Base-by-base conservation (phyloP, 2,113 vertebrate species). In the Sorex araneus region DNA sequence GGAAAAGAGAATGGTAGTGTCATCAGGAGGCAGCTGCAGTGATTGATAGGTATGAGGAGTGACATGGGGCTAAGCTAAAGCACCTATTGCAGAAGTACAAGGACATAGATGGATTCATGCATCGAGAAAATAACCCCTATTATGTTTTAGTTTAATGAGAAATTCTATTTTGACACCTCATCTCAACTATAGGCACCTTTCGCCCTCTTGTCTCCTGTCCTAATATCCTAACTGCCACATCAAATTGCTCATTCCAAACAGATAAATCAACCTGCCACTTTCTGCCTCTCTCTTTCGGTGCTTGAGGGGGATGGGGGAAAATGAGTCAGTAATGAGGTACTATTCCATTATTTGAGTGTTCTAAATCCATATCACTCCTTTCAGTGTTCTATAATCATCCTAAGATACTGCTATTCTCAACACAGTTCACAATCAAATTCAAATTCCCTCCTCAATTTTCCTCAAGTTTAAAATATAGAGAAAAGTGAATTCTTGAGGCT, bases 171-270 rank as follows among this genome's bases (percentile, higher is more conserved):
- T 88, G 78, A 70, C 8, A 4, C 63, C 6, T 75, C 74, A 27
- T 64, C 54, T 85, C 79, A 70, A 3, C 12, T 8, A 64, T 13
- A 43, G 43, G 82, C 64, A 75, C 64, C 6, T 34, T 80, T 36
- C 16, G 64, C 63, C 73, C 45, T 5, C 28, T 32, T 60, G 47
- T 80, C 28, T 69, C 54, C 86, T 27, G 47, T 63, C 54, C 82
- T 82, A 34, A 57, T 81, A 89, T 92, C 85, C 93, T 30, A 84
- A 57, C 36, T 43, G 82, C 47, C 88, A 43, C 30, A 28, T 70
- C 66, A 84, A n/a, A 90, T 70, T 60, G 45, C 87, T 36, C 43
- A 5, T 86, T 50, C 25, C 54, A 50, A 47, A 75, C 50, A 84
- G 60, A 71, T 15, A 36, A 3, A 34, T 64, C 71, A n/a, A 2